phyloP scores from a whole-genome alignment of 2,797 vertebrate genomes.

The Sebastes taczanowskii region DNA sequence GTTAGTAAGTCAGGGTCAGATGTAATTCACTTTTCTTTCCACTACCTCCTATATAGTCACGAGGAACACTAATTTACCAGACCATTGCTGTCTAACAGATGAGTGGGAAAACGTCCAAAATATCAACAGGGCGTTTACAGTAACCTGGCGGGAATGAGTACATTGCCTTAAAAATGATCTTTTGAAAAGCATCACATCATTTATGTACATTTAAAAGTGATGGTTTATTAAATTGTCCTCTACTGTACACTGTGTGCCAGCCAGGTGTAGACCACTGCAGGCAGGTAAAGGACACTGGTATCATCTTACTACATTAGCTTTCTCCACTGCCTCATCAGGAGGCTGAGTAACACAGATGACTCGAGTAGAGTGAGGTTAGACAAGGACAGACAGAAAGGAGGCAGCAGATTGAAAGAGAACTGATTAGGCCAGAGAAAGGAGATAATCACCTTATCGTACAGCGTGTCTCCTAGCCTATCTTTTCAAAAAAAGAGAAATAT shows the following conservation, averaged over 20 bases:
- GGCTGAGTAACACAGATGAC: slow-evolving; percentile 2
- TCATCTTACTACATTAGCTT: slow-evolving; percentile 19
- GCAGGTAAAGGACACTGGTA: slow-evolving; percentile 10
- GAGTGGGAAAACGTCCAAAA: background rate
- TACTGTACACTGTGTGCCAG: background rate
- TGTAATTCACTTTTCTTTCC: background rate
- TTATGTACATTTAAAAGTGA: background rate
- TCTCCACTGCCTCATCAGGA: slow-evolving; percentile 16
- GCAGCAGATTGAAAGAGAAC: background rate
- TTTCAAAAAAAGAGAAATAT: background rate
- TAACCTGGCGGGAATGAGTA: background rate
- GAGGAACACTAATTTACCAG: background rate
- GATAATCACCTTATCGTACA: background rate
- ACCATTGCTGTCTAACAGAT: background rate
- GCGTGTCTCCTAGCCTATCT: background rate
- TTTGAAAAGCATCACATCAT: background rate
- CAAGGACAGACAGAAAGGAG: background rate
- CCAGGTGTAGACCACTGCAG: background rate
- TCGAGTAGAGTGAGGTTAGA: background rate
- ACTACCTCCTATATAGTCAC: background rate
- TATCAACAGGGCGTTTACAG: background rate
- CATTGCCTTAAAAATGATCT: background rate
- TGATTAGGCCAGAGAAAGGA: background rate
- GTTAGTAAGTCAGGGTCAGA: background rate
- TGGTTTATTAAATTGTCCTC: background rate